Percentiles rank a stretch among this genome's conserved stretches.
Conservation (phyloP, 2,888 invertebrate genomes). For the Blera fallax region DNA sequence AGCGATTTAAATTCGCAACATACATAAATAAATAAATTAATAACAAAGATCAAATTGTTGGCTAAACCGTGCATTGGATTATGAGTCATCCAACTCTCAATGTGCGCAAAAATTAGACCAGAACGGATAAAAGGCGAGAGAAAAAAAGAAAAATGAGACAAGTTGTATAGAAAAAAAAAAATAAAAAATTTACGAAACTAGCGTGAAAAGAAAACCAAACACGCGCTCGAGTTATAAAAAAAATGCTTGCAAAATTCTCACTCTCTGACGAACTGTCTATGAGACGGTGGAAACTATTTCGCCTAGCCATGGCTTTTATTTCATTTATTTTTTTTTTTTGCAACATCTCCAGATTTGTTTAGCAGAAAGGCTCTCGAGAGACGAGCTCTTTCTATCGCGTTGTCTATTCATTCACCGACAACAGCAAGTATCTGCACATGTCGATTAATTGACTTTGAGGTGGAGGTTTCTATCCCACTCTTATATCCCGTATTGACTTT, state of each 20-base stretch:
- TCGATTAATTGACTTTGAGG: slow-evolving; percentile 22
- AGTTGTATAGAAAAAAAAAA: neutral
- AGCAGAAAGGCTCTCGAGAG: slow-evolving; percentile 10
- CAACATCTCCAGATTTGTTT: slow-evolving; percentile 18
- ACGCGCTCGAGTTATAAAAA: slow-evolving; percentile 34
- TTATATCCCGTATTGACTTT: slow-evolving; percentile 9
- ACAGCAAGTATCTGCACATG: slow-evolving; percentile 35
- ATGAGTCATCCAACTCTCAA: slow-evolving; percentile 17
- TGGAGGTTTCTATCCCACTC: neutral
- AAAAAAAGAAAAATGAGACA: neutral
- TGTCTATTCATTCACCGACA: neutral
- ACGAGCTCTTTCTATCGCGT: neutral
- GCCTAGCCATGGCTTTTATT: neutral
- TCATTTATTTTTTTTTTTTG: neutral
- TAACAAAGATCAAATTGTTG: neutral
- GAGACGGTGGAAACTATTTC: slow-evolving; percentile 8
- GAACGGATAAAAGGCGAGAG: slow-evolving; percentile 12
- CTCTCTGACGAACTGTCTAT: slow-evolving; percentile 1
- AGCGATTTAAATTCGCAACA: slow-evolving; percentile 16
- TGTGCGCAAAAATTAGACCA: slow-evolving; percentile 42
- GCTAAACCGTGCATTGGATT: neutral
- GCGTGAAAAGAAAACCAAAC: slow-evolving; percentile 21
- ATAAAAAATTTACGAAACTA: slow-evolving; percentile 10
- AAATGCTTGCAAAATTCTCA: slow-evolving; percentile 19
- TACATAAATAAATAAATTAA: neutral